Base-by-base conservation (phyloP, 2,888 invertebrate species). In the Zaprionus obscuricornis region DNA sequence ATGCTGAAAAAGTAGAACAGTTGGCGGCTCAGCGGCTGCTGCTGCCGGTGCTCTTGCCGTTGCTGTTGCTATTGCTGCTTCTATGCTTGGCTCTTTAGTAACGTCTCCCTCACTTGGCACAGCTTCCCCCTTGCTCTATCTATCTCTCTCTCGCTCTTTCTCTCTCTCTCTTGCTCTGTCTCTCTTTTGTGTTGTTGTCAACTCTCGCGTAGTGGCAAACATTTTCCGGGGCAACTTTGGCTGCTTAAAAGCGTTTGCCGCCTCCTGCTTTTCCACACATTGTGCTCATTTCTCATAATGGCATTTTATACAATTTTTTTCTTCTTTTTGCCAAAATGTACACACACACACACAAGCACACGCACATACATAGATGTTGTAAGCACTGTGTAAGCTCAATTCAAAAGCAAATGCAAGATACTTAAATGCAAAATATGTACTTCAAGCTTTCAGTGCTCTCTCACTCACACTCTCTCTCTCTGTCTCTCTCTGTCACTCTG, bases 1-100 rank as follows among this genome's bases (percentile, higher is more conserved):
- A 85, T 81, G 81, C 56, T 67, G 52, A 26, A 76, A 85, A 82
- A 85, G 81, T 82, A 70, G 82, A 81, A 72, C 82, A 82, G 63
- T 72, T 65, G 65, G 60, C 51, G 45, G 52, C 64, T 69, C 54
- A 37, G 66, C 60, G 72, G 59, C 68, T 63, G 65, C 31, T 49
- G 49, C n/a, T 42, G 49, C 29, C 20, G 50, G 4, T 31, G 39
- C 14, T 63, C 14, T 26, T 13, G 43, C 20, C 59, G 24, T 14
- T 47, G 49, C 31, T 42, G 36, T 14, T 43, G 29, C 33, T 36
- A 27, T 18, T 33, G 34, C 14, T 52, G 50, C 49, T 74, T 56
- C 63, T 55, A n/a, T n/a, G n/a, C n/a, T n/a, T n/a, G n/a, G n/a
- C n/a, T n/a, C n/a, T n/a, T n/a, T n/a, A n/a, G n/a, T n/a, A n/a